Evolutionary conservation across 2,888 invertebrate genomes (phyloP), one percentile per base, ranked within the genome.

Genomic region (Mallateleia sp.): DNA sequence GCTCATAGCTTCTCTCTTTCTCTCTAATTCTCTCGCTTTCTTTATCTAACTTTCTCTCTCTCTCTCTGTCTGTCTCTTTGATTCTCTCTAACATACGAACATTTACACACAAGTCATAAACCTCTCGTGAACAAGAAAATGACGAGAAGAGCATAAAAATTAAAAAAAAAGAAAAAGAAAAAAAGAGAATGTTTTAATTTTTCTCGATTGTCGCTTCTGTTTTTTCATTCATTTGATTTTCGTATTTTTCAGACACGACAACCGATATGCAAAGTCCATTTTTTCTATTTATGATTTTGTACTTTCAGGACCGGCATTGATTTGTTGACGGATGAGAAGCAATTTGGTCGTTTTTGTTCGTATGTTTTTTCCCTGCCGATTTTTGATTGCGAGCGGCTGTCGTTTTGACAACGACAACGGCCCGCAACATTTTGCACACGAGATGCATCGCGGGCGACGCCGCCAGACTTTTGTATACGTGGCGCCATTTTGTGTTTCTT

Each of bases 1-100:
- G 83, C 90, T 91, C 91, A 90, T 91, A 92, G 91, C 87, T 91
- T 85, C 64, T 78, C 34, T 83, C 74, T 87, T 22, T 83, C 58
- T 85, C 67, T 89, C 62, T 87, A 69, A 79, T 18, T 85, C 52
- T 85, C 9, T 50, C 71, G 81, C 32, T 87, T 45, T 86, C 38
- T 58, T 18, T 62, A 45, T 78, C 38, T 66, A 22, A 69, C 52
- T 87, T 67, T 67, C 56, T 78, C 28, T 85, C 52, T 85, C 9
- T 50, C 32, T 87, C 45, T 86, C 38, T 58, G 11, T 54, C 28
- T 56, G 71, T 67, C n/a, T 67, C 54, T 78, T 28, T 66, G 38
- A 69, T 71, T 87, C 67, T 67, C 71, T 88, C 54, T 85, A 80
- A 88, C 85, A 90, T 80, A 90, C 85, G 85, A 85, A 87, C 87